Percentiles rank a stretch among this genome's conserved stretches.
These are phyloP conservation scores for Ianthella basta DNA, from an alignment of 37 sponge, comb jelly and placozoan genomes.

Conservation along the genomic window DNA sequence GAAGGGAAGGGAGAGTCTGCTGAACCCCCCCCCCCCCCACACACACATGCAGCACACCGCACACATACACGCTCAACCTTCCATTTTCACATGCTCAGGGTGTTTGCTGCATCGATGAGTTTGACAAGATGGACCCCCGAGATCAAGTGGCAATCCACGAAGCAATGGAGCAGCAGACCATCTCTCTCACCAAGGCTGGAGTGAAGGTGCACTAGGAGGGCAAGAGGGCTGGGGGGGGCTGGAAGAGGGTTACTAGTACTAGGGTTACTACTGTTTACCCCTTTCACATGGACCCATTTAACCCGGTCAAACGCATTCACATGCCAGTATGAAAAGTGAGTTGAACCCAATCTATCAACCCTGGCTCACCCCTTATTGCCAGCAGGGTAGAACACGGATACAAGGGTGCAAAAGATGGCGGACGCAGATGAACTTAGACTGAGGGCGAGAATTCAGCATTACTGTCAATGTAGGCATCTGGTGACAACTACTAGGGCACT, in stretches of 20 bases:
- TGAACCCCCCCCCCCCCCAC: not conserved
- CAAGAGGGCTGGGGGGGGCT: not conserved
- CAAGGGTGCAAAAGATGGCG: no score
- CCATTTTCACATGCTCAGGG: slow-evolving; percentile 58
- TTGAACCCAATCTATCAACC: no score
- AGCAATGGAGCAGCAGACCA: slow-evolving; percentile 99
- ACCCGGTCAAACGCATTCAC: no score
- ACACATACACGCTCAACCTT: not conserved
- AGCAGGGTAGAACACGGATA: no score
- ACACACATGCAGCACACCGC: not conserved
- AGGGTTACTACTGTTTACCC: not conserved
- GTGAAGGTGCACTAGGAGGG: slow-evolving; percentile 63
- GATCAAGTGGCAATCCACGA: slow-evolving; percentile 99
- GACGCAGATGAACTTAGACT: no score
- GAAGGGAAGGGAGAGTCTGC: not conserved
- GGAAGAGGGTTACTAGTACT: not conserved
- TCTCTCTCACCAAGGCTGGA: slow-evolving; percentile 99
- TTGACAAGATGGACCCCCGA: slow-evolving; percentile 98
- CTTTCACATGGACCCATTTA: no score
- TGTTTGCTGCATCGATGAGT: slow-evolving; percentile 99
- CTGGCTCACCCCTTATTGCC: no score
- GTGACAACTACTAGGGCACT: no score
- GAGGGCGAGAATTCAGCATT: no score
- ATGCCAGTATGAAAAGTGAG: no score
- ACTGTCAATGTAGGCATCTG: no score